phyloP scores from a whole-genome alignment of 1,140 invertebrate genomes.

The Lineus longissimus region DNA sequence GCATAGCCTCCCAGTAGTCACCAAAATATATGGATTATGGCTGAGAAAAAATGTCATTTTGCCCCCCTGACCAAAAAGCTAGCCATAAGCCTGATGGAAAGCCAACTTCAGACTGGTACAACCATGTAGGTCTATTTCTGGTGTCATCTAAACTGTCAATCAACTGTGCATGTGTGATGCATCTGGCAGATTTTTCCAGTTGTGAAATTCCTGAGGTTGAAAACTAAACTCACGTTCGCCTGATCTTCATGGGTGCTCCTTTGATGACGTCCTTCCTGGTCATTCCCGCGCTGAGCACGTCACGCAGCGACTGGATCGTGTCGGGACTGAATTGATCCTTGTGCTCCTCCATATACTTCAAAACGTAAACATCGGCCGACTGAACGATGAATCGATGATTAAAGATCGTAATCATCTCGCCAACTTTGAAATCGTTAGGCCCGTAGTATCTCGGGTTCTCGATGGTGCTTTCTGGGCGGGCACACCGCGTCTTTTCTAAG shows the following conservation, averaged over 20 bases:
- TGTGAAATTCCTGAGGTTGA: too few species aligned
- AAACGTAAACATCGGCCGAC: constrained; percentile 51
- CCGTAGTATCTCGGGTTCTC: constrained; percentile 51
- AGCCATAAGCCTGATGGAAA: too few species aligned
- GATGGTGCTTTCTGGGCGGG: constrained; percentile 45
- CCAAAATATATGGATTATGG: too few species aligned
- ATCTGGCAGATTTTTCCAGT: too few species aligned
- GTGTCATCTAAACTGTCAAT: too few species aligned
- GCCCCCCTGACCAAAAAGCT: too few species aligned
- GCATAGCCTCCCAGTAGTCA: not conserved
- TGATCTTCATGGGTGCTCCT: constrained; percentile 43
- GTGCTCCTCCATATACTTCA: constrained; percentile 52
- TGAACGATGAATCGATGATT: constrained; percentile 49
- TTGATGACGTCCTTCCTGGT: constrained; percentile 30
- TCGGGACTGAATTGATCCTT: constrained; percentile 33
- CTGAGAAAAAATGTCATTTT: too few species aligned
- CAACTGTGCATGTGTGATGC: too few species aligned
- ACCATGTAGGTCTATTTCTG: too few species aligned
- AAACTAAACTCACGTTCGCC: constrained; percentile 31
- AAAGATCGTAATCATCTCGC: constrained; percentile 50
- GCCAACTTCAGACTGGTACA: too few species aligned
- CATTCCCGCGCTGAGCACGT: constrained; percentile 22
- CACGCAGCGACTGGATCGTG: constrained; percentile 26
- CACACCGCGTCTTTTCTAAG: constrained; percentile 49
- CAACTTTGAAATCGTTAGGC: constrained; percentile 53